A percentile compares a stretch with the other conserved stretches of the same genome.
phyloP scores from a whole-genome alignment of 2,888 invertebrate genomes.

The Camptogramma bilineatum region DNA sequence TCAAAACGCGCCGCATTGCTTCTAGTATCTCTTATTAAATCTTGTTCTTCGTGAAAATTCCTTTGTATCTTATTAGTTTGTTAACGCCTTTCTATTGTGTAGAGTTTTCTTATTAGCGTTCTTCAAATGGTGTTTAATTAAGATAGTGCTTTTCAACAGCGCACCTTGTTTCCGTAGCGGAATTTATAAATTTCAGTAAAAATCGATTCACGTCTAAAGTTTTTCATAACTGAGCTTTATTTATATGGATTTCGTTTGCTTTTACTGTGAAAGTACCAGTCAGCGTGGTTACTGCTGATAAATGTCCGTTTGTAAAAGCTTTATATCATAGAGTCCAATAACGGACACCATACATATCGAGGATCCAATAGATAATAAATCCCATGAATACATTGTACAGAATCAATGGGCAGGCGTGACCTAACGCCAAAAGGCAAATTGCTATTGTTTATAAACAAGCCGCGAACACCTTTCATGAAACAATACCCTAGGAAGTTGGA shows the following conservation, averaged over 20 bases:
- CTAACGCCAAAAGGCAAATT: constrained; percentile 74
- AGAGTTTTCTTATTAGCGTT: constrained; percentile 36
- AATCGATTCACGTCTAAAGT: neutral
- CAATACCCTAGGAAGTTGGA: constrained; percentile 72
- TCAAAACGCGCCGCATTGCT: constrained; percentile 47
- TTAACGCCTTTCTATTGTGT: constrained; percentile 44
- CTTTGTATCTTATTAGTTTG: constrained; percentile 42
- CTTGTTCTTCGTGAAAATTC: constrained; percentile 45
- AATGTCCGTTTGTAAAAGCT: constrained; percentile 25
- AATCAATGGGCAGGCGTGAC: constrained; percentile 68
- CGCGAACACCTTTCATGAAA: constrained; percentile 68
- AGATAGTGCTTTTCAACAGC: constrained; percentile 20
- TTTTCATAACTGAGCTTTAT: neutral
- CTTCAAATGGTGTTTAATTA: constrained; percentile 31
- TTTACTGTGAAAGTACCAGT: neutral
- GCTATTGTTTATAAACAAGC: constrained; percentile 75
- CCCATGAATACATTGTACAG: constrained; percentile 55
- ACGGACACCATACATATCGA: constrained; percentile 36
- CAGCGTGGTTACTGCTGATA: constrained; percentile 17
- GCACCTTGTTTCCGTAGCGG: neutral
- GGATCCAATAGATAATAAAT: constrained; percentile 52
- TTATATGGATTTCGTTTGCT: neutral
- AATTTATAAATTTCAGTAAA: constrained; percentile 1
- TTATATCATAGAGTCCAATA: constrained; percentile 29
- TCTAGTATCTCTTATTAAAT: constrained; percentile 47